Evolutionary conservation across 2,113 vertebrate species (phyloP), one percentile per base, ranked within the genome.

Genomic region (Rhinoderma darwinii): DNA sequence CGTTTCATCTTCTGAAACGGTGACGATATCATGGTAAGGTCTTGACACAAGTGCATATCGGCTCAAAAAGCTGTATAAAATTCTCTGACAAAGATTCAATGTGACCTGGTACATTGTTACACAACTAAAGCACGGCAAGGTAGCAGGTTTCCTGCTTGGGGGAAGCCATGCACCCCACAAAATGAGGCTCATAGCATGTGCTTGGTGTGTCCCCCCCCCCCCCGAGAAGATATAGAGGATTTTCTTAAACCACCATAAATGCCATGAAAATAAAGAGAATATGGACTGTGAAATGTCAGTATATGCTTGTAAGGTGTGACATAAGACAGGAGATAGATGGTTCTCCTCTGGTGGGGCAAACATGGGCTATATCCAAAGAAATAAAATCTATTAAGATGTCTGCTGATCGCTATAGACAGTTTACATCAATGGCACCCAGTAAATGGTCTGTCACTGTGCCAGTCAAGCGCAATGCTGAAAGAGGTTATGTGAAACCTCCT

Each of bases 1-100:
- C 56, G n/a, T n/a, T 66, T 32, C 63, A 72, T 51, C 27, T 20
- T 30, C n/a, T 77, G 17, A 20, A 77, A 77, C 43, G 43, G 27
- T 47, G 44, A 47, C 14, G 27, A 30, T 32, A 51, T 77, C 17
- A 51, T 51, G 43, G 41, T 15, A 50, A 47, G 47, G 30, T 50
- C 44, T 32, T 51, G 44, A 50, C 44, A 75, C 22, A 51, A 77
- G 44, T 50, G 44, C 44, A 32, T 18, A 51, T 51, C 51, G 75
- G 30, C 27, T 77, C 47, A 22, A 51, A 47, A 77, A 77, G 44
- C n/a, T 32, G n/a, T 12, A 77, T 51, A 32, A 50, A 77, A 77
- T 51, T 30, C 9, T 20, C 44, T 35, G 44, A 51, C n/a, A 6
- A 10, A 44, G 20, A 74, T 74, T 74, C 72, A 75, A 25, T 3